Percentiles rank a stretch among this genome's conserved stretches.
Conservation (phyloP, 2,113 vertebrate genomes). For the Podarcis muralis region DNA sequence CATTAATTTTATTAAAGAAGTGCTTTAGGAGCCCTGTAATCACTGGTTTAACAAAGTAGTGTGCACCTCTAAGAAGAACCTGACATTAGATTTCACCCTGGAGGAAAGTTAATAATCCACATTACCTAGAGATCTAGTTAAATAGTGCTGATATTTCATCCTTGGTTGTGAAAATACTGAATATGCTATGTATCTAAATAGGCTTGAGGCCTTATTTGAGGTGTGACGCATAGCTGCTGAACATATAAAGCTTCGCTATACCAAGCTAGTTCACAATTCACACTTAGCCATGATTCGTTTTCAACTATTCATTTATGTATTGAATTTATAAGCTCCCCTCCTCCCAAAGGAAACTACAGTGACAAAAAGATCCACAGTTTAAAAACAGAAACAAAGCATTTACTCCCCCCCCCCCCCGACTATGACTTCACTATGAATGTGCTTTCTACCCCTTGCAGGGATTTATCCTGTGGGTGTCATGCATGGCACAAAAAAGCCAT, state of each 20-base stretch:
- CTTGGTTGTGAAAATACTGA: background rate
- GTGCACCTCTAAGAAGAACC: background rate
- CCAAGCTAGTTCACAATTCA: background rate
- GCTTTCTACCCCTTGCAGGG: too few relatives aligned
- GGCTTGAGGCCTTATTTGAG: rapidly evolving
- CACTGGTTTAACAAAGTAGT: background rate
- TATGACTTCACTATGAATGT: too few relatives aligned
- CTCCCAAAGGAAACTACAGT: too few relatives aligned
- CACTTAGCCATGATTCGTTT: too few relatives aligned
- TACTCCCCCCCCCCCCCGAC: too few relatives aligned
- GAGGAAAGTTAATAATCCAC: background rate
- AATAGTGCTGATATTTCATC: background rate
- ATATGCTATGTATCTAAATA: background rate
- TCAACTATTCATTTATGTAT: too few relatives aligned
- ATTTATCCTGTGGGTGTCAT: too few relatives aligned
- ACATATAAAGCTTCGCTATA: background rate
- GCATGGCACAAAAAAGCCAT: too few relatives aligned
- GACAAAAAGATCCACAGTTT: too few relatives aligned
- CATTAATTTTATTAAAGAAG: background rate
- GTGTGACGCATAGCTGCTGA: background rate
- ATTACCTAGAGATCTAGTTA: background rate
- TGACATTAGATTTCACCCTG: conserved; percentile 1
- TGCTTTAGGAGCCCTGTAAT: conserved; percentile 6
- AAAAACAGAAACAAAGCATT: too few relatives aligned
- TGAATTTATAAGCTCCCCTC: too few relatives aligned